Evolutionary conservation across 2,888 invertebrate genomes (phyloP).

Genomic region (Steromphala cineraria): DNA sequence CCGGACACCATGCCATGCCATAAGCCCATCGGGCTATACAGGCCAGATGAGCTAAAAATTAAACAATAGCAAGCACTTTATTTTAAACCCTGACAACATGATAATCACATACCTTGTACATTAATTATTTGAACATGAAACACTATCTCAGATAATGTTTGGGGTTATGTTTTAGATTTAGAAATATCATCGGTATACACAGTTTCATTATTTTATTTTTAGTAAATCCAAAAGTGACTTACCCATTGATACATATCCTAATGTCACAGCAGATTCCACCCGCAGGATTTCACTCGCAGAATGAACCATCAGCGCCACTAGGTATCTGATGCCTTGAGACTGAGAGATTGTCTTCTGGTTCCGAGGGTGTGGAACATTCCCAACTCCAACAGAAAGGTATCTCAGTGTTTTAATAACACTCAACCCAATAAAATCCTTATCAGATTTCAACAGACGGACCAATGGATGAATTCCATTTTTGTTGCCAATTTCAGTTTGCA

Average conservation of each 20-base stretch:
- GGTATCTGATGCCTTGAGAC: constrained; percentile 68
- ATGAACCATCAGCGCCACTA: constrained; percentile 72
- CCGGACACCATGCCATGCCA: too few relatives aligned
- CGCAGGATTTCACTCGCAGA: constrained; percentile 70
- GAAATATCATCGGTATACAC: too few relatives aligned
- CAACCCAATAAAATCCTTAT: constrained; percentile 71
- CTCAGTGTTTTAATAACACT: constrained; percentile 71
- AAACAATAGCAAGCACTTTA: too few relatives aligned
- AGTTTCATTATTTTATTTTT: neutral
- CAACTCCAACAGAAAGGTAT: constrained; percentile 71
- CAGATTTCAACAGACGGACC: constrained; percentile 66
- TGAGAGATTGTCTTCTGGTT: constrained; percentile 70
- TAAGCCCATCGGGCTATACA: too few relatives aligned
- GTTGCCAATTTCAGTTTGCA: constrained; percentile 66
- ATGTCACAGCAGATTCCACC: constrained; percentile 72
- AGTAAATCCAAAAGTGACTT: constrained; percentile 40
- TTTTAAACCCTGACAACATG: too few relatives aligned
- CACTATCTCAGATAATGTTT: too few relatives aligned
- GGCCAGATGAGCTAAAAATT: too few relatives aligned
- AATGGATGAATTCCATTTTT: constrained; percentile 70
- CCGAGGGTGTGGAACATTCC: constrained; percentile 66
- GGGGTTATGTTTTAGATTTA: too few relatives aligned
- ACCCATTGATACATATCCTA: constrained; percentile 71
- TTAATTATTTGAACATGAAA: too few relatives aligned
- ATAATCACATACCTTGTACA: too few relatives aligned